Percentiles rank a stretch among this genome's conserved stretches.
Conservation (phyloP, 2,797 vertebrate genomes). For the Eulemur albifrons region DNA sequence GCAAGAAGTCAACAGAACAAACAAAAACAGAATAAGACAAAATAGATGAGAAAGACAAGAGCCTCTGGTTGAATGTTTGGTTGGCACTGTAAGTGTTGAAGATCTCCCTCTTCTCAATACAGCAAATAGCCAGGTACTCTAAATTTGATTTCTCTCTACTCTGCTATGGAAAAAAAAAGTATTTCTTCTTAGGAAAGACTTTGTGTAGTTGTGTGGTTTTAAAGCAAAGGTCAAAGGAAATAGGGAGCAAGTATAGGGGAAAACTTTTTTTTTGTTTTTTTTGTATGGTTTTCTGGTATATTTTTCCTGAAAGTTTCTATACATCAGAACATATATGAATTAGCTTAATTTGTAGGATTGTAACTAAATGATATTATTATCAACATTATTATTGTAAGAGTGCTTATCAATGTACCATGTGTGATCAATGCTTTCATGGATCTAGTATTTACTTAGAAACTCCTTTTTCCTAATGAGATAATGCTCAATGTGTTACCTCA, state of each 20-base stretch:
- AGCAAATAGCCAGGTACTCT: not conserved
- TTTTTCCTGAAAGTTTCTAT: not conserved
- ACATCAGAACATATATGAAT: not conserved
- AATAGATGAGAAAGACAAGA: not conserved
- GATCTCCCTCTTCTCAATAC: not conserved
- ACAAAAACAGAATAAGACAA: not conserved
- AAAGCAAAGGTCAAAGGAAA: not conserved
- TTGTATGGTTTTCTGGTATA: not conserved
- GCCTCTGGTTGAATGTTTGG: not conserved
- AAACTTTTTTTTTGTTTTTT: not conserved
- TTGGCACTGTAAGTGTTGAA: not conserved
- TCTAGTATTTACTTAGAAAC: not conserved
- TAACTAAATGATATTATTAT: not conserved
- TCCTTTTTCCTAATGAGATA: slow-evolving; percentile 16
- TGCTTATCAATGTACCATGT: not conserved
- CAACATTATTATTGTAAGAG: not conserved
- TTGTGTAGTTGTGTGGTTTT: not conserved
- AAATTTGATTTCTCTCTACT: not conserved
- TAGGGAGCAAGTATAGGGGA: not conserved
- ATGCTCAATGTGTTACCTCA: not conserved
- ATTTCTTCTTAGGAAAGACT: not conserved
- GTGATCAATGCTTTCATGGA: not conserved
- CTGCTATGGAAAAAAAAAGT: not conserved
- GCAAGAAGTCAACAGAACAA: not conserved
- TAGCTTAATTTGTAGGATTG: not conserved